Conservation (phyloP, 2,888 invertebrate genomes). For the Macrosiphum euphorbiae region DNA sequence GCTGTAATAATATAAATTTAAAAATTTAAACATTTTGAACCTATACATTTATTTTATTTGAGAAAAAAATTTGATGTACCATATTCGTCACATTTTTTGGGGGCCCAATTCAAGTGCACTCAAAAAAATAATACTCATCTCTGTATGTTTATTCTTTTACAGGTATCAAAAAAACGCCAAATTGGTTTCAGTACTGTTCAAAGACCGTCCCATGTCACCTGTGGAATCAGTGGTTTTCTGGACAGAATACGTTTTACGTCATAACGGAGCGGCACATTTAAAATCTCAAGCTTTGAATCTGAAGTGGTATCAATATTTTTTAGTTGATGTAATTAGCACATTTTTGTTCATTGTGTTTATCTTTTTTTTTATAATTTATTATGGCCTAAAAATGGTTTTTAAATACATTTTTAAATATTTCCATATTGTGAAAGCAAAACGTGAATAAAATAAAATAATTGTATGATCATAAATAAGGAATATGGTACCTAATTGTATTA, state of each 20-base stretch:
- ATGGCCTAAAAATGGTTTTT: neutral
- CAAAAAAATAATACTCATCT: neutral
- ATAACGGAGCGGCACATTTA: conserved; percentile 2
- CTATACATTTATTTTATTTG: neutral
- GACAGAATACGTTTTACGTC: conserved; percentile 30
- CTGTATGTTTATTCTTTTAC: neutral
- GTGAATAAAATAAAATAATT: neutral
- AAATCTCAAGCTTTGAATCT: neutral
- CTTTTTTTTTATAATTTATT: neutral
- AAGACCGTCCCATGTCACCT: conserved; percentile 24
- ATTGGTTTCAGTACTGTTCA: neutral
- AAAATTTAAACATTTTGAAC: neutral
- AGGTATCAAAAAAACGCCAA: conserved; percentile 11
- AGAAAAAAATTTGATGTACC: neutral
- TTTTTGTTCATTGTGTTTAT: neutral
- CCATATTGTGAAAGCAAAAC: neutral
- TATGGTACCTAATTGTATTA: too few relatives aligned
- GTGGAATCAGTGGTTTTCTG: neutral
- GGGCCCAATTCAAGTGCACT: neutral
- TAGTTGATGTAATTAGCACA: neutral
- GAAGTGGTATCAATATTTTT: conserved; percentile 37
- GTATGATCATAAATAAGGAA: too few relatives aligned
- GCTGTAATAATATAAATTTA: too few relatives aligned
- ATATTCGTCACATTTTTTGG: neutral
- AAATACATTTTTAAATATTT: neutral